A percentile compares a stretch with the other conserved stretches of the same genome.
Conservation (phyloP, 1,140 invertebrate species). For the Hormaphis cornu region DNA sequence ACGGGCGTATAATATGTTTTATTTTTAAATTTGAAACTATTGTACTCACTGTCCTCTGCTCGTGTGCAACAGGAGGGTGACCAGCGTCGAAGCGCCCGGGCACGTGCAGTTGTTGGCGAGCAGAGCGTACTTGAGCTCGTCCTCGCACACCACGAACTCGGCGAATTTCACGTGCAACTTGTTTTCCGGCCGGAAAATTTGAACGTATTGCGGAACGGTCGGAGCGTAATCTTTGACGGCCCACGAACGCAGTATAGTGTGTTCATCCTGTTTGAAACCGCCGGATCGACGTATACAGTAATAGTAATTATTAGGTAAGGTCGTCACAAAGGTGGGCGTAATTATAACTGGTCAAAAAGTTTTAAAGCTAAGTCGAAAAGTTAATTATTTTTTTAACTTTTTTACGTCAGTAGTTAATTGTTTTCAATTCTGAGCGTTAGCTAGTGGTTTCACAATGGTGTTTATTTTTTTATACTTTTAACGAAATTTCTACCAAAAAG, state of each 20-base stretch:
- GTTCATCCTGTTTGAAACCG: constrained; percentile 63
- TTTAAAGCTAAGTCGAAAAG: too few species aligned
- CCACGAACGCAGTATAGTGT: constrained; percentile 94
- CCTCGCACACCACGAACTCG: constrained; percentile 94
- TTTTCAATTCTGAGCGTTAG: too few species aligned
- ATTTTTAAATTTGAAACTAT: neutral
- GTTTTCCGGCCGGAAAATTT: constrained; percentile 95
- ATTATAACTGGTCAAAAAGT: too few species aligned
- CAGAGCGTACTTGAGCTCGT: constrained; percentile 94
- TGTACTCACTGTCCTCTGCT: constrained; percentile 85
- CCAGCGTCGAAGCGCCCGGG: constrained; percentile 90
- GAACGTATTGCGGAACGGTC: constrained; percentile 90
- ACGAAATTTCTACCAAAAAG: too few species aligned
- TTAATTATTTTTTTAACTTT: too few species aligned
- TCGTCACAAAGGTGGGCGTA: too few species aligned
- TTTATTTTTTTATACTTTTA: too few species aligned
- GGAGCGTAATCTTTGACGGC: constrained; percentile 97
- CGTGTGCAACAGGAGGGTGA: constrained; percentile 89
- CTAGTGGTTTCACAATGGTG: too few species aligned
- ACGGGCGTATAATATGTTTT: too few species aligned
- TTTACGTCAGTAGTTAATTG: too few species aligned
- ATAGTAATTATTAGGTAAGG: neutral
- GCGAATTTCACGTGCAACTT: constrained; percentile 98
- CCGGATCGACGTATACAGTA: neutral
- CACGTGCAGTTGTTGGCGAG: constrained; percentile 96